Conservation (phyloP, 2,888 invertebrate genomes). For the Cryptocephalus moraei region DNA sequence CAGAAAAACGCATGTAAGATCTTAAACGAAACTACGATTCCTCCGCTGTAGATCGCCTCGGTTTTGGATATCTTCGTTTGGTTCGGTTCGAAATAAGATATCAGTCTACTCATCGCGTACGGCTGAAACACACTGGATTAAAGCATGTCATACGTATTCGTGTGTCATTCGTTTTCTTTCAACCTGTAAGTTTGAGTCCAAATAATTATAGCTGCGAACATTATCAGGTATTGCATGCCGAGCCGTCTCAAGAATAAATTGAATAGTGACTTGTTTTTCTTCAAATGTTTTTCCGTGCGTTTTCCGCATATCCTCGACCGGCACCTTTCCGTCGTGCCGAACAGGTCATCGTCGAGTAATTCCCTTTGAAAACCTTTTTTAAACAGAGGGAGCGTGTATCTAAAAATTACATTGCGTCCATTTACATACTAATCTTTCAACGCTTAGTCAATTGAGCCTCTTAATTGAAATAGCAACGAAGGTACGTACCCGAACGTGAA, state of each 20-base stretch:
- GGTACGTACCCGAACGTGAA: constrained; percentile 20
- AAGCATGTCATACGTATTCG: not conserved
- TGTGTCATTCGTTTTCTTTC: not conserved
- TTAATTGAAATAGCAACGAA: not conserved
- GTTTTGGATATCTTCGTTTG: constrained; percentile 37
- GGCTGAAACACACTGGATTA: constrained; percentile 48
- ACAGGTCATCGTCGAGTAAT: constrained; percentile 49
- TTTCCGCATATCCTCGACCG: constrained; percentile 15
- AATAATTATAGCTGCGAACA: constrained; percentile 2
- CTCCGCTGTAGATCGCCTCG: constrained; percentile 61
- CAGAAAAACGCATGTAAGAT: constrained; percentile 51
- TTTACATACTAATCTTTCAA: not conserved
- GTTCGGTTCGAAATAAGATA: constrained; percentile 50
- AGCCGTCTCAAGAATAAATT: constrained; percentile 3
- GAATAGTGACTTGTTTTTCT: constrained; percentile 2
- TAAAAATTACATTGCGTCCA: constrained; percentile 25
- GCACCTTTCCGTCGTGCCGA: constrained; percentile 40
- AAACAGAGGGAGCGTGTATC: constrained; percentile 56
- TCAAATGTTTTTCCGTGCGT: constrained; percentile 25
- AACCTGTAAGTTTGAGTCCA: constrained; percentile 7
- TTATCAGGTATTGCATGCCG: constrained; percentile 2
- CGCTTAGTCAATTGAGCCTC: not conserved
- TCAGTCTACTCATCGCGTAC: constrained; percentile 50
- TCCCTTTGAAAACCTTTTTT: constrained; percentile 52
- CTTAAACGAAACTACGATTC: constrained; percentile 58